Conservation (phyloP, 2,113 vertebrate genomes). For the Cichladusa arquata region DNA sequence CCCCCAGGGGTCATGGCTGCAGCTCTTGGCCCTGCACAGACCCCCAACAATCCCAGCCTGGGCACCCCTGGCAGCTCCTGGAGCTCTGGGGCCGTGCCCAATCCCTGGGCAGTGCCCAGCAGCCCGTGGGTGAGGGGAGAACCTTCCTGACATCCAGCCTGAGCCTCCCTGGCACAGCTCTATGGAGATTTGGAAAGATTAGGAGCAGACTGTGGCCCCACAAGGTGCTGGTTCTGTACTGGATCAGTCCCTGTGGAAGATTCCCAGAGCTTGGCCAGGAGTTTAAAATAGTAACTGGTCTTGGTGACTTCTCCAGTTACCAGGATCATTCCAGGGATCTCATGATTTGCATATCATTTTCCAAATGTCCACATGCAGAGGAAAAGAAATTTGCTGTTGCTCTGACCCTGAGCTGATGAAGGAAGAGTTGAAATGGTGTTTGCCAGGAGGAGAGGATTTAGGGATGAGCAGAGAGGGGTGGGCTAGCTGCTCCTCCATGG, state of each 20-base stretch:
- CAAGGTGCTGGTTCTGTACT: neutral
- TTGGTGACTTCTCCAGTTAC: neutral
- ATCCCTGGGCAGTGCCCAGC: neutral
- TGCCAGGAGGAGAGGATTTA: neutral
- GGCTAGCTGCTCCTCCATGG: fast-evolving
- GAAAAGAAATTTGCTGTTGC: neutral
- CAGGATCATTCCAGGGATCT: neutral
- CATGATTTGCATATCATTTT: neutral
- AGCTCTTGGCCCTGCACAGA: neutral
- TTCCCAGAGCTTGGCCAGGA: neutral
- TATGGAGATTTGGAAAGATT: neutral
- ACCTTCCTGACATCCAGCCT: neutral
- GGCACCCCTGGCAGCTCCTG: neutral
- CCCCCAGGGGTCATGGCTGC: fast-evolving
- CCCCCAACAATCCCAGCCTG: neutral
- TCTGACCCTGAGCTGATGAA: neutral
- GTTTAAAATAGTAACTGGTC: slow-evolving; percentile 7
- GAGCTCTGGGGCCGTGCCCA: neutral
- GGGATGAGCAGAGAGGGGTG: neutral
- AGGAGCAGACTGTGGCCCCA: neutral
- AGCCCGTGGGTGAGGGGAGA: too few relatives aligned
- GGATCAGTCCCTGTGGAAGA: neutral
- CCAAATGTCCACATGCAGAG: neutral
- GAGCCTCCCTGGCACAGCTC: neutral
- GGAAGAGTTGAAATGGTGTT: neutral